Evolutionary conservation across 2,888 invertebrate genomes (phyloP).

Genomic region (Trachelus troglodyta): DNA sequence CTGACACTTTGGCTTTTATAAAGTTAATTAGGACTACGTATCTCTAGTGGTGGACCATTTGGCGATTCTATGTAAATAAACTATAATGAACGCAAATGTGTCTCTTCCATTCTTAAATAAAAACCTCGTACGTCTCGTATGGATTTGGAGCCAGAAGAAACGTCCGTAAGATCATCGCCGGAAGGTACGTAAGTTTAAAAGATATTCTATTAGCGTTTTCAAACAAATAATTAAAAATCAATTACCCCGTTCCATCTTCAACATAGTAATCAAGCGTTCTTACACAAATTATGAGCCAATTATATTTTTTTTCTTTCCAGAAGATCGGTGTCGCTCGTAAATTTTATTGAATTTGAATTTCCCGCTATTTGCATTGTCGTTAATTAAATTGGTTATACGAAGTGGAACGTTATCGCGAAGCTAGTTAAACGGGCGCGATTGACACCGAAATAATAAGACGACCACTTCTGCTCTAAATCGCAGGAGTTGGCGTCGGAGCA

Average conservation of each 20-base stretch:
- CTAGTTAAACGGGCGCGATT: not conserved
- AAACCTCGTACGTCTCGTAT: not conserved
- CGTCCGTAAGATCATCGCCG: not conserved
- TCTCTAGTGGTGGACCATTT: not conserved
- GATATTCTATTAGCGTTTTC: not conserved
- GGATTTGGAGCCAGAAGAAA: not conserved
- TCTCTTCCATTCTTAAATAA: not conserved
- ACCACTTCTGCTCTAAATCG: not conserved
- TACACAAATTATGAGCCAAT: not conserved
- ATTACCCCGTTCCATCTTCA: not conserved
- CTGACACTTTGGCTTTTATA: slow-evolving; percentile 32
- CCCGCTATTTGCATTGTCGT: not conserved
- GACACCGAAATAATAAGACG: not conserved
- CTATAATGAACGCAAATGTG: not conserved
- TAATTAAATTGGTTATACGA: not conserved
- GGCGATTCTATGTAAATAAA: not conserved
- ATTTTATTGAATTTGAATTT: not conserved
- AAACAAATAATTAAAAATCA: not conserved
- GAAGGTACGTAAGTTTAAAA: not conserved
- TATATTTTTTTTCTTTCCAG: not conserved
- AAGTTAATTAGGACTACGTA: slow-evolving; percentile 23
- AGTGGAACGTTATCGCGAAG: not conserved
- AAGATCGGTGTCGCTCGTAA: not conserved
- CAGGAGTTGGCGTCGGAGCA: not conserved
- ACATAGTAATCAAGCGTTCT: not conserved